Base-by-base conservation (phyloP, 2,888 invertebrate genomes). In the Mesopsocus fuscifrons region DNA sequence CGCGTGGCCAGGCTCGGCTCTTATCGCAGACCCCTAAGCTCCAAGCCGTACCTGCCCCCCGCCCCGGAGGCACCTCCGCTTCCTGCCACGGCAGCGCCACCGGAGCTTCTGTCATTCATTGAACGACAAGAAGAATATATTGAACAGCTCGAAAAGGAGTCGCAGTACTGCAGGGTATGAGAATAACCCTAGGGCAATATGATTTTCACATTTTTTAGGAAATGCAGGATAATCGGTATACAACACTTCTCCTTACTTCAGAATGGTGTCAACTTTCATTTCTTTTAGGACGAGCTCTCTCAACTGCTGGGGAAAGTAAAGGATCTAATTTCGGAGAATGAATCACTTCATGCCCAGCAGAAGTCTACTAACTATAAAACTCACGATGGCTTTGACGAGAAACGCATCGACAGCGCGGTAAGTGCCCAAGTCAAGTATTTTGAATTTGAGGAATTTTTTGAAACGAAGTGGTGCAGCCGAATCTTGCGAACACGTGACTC, bases 51-150 rank as follows among this genome's bases (percentile, higher is more conserved):
- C 49, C 49, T 31, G 17, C n/a, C 17, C 11, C 8, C 44, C 55
- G 21, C 45, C 50, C 34, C 59, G 57, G 54, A 59, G 53, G 49
- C 57, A 55, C 38, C 66, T 54, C 51, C 38, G 3, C 9, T 17
- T 11, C n/a, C 15, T 4, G 21, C 17, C 18, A 38, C n/a, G 17
- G 20, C 38, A 13, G 38, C 72, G 52, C 63, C 77, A 52, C 76
- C 76, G 11, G 84, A 85, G 57, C 67, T 85, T 34, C 68, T 81
- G 58, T 71, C 74, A 51, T 85, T 83, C 54, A 81, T 85, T 40
- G 81, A 84, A 59, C 74, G 81, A 48, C 85, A 87, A 52, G 85
- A 85, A 54, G 83, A 83, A 52, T 85, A 87, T 54, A 85, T 87
- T 41, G 81, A 84, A 48, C 85, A 87, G 56, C 58, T 87, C 41